Evolutionary conservation across 2,113 vertebrate genomes (phyloP).

Genomic region (Calypte anna): DNA sequence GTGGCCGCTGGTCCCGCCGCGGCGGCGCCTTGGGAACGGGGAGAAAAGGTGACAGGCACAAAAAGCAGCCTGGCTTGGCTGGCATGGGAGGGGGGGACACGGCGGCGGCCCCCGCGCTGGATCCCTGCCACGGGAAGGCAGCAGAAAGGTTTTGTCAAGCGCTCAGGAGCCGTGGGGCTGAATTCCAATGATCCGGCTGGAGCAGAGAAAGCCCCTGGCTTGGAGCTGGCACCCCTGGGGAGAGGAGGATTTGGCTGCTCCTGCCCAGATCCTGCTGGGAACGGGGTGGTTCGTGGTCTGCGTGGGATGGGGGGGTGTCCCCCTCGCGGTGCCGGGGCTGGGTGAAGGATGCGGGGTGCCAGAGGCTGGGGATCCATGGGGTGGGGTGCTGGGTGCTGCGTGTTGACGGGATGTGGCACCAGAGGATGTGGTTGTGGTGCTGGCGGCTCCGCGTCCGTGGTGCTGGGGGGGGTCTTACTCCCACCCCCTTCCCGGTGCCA

Average conservation of each 20-base stretch:
- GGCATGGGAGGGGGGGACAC: not conserved
- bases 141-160: not conserved
- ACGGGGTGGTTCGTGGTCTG: not conserved
- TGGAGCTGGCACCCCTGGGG: not conserved
- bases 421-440: not conserved
- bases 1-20: not conserved
- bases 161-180: not conserved
- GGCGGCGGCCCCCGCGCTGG: not conserved
- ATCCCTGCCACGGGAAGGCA: not conserved
- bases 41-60: not conserved
- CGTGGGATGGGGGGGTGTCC: no score
- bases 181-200: not conserved
- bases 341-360: no score
- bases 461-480: no score
- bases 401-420: not conserved
- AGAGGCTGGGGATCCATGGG: no score
- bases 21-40: not conserved
- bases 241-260: fast-evolving
- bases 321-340: not conserved
- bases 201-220: not conserved
- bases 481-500: fast-evolving
- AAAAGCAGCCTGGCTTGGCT: conserved; percentile 9
- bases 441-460: no score
- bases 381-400: not conserved
- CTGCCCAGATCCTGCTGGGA: not conserved